Base-by-base conservation (phyloP, 1,140 invertebrate species). In the Solen grandis region DNA sequence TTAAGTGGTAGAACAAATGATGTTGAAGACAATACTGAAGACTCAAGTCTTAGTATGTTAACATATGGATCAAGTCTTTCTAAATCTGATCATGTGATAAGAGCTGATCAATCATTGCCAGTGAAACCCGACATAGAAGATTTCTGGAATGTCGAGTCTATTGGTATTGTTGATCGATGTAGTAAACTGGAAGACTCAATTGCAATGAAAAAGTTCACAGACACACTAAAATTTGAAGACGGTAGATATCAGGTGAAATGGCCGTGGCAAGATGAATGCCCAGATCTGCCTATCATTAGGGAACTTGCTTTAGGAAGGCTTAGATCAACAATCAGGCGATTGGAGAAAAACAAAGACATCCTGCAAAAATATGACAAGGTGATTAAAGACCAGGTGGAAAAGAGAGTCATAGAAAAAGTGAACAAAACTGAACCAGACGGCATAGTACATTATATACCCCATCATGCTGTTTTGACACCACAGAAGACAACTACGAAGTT, bases 91-190 rank as follows among this genome's bases (percentile, higher is more conserved):
- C 3, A 54, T 54, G 38, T 57, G 2, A 1, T 13, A 59, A 29
- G 33, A 0, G 33, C 59, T 19, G 69, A 73, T 59, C 14, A 27
- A 2, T 35, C 38, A 22, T 16, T 73, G 14, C 5, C 5, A 27
- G 38, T 36, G 16, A 73, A 73, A 60, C 69, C 69, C 25, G 22
- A 59, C 46, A 22, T 73, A 5, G 54, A 57, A 4, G 57, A 77
- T n/a, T 82, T 82, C 25, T 82, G 73, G 65, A 77, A 82, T 27
- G 38, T 82, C 14, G 81, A 82, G 27, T 54, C 78, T 16, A 68
- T 81, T 38, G 69, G 78, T n/a, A 65, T 77, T 8, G 54, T 10
- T 14, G 74, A 82, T 50, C 54, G 36, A 29, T 38, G 36, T 22
- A 1, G 65, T 13, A 29, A 36, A 27, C 50, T 38, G 54, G 54